phyloP scores from a whole-genome alignment of 2,113 vertebrate genomes.

The Ptychochromis oligacanthus region DNA sequence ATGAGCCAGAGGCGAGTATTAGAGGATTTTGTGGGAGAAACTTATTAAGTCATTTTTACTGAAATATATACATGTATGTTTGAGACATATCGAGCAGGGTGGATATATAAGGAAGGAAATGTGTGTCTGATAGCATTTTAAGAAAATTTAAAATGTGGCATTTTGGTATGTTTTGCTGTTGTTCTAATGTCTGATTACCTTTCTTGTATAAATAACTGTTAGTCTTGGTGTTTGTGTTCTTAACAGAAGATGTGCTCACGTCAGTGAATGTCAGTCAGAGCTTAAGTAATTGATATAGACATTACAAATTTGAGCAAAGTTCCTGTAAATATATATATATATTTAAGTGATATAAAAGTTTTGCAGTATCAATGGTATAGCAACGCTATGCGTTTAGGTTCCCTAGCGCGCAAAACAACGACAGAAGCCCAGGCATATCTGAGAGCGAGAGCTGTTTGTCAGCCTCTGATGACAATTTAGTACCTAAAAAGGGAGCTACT shows the following conservation, averaged over 20 bases:
- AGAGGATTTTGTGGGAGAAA: conserved; percentile 27
- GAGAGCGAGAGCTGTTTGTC: too few species aligned
- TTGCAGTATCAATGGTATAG: too few species aligned
- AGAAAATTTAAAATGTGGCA: neutral
- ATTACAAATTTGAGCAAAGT: neutral
- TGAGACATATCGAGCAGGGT: neutral
- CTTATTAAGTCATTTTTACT: conserved; percentile 16
- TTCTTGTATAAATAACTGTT: conserved; percentile 5
- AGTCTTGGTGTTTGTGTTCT: neutral
- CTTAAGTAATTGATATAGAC: conserved; percentile 2
- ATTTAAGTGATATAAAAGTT: too few species aligned
- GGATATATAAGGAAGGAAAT: neutral
- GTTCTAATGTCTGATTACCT: neutral
- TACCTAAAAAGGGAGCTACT: too few species aligned
- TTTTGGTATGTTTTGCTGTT: neutral
- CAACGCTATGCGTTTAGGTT: too few species aligned
- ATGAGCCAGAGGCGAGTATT: conserved; percentile 27
- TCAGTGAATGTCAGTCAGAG: neutral
- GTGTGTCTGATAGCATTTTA: neutral
- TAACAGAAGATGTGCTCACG: neutral
- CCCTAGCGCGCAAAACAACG: too few species aligned
- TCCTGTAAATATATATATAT: neutral
- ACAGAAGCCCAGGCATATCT: too few species aligned
- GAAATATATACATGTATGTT: conserved; percentile 13
- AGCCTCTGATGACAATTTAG: too few species aligned